A percentile compares a stretch with the other conserved stretches of the same genome.
phyloP scores from a whole-genome alignment of 2,888 invertebrate genomes.

The Morinoia aosen region DNA sequence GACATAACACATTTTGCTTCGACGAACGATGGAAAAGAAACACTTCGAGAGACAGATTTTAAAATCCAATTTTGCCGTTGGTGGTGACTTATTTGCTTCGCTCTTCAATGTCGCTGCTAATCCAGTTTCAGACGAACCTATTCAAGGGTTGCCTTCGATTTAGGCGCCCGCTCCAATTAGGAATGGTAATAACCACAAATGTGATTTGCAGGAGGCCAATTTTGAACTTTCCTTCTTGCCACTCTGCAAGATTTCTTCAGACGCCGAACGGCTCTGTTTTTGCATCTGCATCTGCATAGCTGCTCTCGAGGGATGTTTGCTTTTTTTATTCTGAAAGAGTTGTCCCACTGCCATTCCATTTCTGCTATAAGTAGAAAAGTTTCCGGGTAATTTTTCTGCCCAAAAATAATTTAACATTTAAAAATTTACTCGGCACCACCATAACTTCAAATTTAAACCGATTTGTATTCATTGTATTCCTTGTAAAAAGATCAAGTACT shows the following conservation, averaged over 20 bases:
- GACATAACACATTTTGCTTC: not conserved
- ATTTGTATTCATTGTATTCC: not conserved
- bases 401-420: not conserved
- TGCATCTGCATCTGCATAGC: conserved; percentile 3
- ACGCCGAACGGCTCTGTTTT: not conserved
- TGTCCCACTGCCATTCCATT: not conserved
- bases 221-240: conserved; percentile 16
- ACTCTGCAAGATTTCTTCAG: conserved; percentile 36
- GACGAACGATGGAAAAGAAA: not conserved
- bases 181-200: conserved; percentile 52
- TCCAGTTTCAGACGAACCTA: conserved; percentile 48
- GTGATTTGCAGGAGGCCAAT: conserved; percentile 41
- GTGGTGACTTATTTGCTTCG: conserved; percentile 51
- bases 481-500: not conserved
- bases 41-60: not conserved
- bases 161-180: conserved; percentile 36
- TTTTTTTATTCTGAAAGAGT: not conserved
- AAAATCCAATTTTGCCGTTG: conserved; percentile 22
- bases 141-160: conserved; percentile 53
- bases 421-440: not conserved
- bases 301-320: not conserved
- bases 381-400: not conserved
- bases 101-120: conserved; percentile 53
- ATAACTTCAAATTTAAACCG: not conserved
- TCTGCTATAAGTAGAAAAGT: not conserved